Base-by-base conservation (phyloP, 2,888 invertebrate genomes). In the Drosophila colorata region DNA sequence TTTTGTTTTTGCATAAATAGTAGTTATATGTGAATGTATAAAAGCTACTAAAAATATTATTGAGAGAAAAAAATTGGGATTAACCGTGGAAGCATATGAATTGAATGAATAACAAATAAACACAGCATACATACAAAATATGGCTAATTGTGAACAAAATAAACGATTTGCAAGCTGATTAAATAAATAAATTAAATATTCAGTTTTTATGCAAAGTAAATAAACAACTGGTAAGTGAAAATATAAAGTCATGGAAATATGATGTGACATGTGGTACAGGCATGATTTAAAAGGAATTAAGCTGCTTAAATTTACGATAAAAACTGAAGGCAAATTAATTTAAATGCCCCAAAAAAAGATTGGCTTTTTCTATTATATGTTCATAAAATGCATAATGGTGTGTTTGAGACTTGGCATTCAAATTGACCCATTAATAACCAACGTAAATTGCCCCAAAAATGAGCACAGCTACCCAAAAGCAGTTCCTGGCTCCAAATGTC, bases 401-500 rank as follows among this genome's bases (percentile, higher is more conserved):
- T 38, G 2, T 20, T n/a, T 35, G 9, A 23, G 9, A 20, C 37
- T 25, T 31, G 16, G 28, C 65, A 40, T 46, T 71, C 51, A 53
- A 76, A 76, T 65, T 51, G 67, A 35, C 44, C 53, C 78, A 77
- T 77, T 65, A 56, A 65, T 48, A 72, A 28, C 48, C 33, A 33
- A 59, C 31, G 49, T 51, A 46, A 64, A 56, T 57, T 31, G 51
- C 4, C 14, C 35, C 40, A 59, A 52, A 53, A 31, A 41, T 52
- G n/a, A 18, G 51, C 23, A 20, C 23, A 28, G 13, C 23, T 6
- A 11, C 4, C 20, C 41, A 8, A 43, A 37, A 48, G 53, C 25
- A 35, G 37, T 16, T 18, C 25, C 5, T 47, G 35, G 31, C 31
- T 33, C 11, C 33, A 51, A 37, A 55, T 7, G 16, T 55, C 38